A percentile compares a stretch with the other conserved stretches of the same genome.
These are phyloP conservation scores for Helleia helle DNA, from an alignment of 2,888 invertebrate species.

Conservation along the genomic window DNA sequence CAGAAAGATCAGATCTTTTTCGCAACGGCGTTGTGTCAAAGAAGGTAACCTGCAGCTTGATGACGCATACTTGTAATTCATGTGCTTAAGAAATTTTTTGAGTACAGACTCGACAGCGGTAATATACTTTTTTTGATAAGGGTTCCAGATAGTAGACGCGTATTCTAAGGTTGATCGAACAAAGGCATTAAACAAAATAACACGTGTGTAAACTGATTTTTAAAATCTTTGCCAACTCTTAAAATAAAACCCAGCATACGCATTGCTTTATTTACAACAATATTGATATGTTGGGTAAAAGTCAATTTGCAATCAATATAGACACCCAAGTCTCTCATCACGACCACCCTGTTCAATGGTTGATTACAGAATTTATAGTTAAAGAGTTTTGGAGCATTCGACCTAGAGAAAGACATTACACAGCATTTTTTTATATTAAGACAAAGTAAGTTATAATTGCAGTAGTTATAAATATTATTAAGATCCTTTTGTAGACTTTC, in stretches of 20 bases:
- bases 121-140: no score
- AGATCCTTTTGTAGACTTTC: no score
- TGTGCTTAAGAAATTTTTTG: no score
- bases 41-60: no score
- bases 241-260: background rate
- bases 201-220: background rate
- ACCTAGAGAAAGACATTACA: background rate
- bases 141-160: no score
- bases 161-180: no score
- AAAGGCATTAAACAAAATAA: no score
- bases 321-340: background rate
- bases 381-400: background rate
- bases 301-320: conserved; percentile 1
- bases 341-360: background rate
- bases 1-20: no score
- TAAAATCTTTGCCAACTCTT: background rate
- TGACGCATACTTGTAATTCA: no score
- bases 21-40: no score
- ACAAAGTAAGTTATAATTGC: background rate
- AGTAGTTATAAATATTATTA: background rate
- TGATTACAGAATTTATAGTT: no score
- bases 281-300: background rate
- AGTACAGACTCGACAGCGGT: no score
- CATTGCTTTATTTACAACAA: background rate
- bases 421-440: background rate